Evolutionary conservation across 2,797 vertebrate genomes (phyloP), one percentile per base, ranked within the genome.

Genomic region (Periparus ater): DNA sequence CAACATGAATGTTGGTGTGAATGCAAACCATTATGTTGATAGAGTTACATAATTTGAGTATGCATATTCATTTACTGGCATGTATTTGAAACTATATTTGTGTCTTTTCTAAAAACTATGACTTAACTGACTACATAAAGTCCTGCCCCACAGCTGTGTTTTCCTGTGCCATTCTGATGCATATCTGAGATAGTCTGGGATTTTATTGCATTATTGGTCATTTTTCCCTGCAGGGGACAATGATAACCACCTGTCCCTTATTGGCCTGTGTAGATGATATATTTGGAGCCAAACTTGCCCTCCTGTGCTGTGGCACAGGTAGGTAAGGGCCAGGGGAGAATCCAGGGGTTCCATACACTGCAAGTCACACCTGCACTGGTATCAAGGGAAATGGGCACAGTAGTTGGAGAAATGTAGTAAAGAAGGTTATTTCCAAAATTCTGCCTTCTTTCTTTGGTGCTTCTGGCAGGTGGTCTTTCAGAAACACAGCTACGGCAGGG

Each of bases 1-100:
- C 60, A 77, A 85, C 61, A 80, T 25, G 34, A 75, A 81, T 81
- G 54, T 80, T 88, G 58, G 68, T 84, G 30, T 73, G 58, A 91
- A 73, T 67, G 32, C 48, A 79, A 88, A 65, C 36, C 8, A 36
- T 83, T 86, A 48, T 84, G 90, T 86, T 84, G 65, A 72, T 67
- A 51, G 17, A 86, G 47, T 88, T 94, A 57, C 58, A 62, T 77
- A 47, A 80, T 74, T 91, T 51, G 29, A 68, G 36, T 29, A 42
- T 78, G 32, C 55, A 45, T 75, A 77, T 60, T 85, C 15, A 23
- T 83, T 93, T 92, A 83, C 48, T 85, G 78, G 22, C 14, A 4
- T 55, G 30, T 44, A 62, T 74, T 63, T 93, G 60, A 60, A 82
- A 61, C 30, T 48, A 7, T 27, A 38, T 66, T 71, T 80, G 10